phyloP scores from a whole-genome alignment of 2,113 vertebrate genomes.

The Lutjanus erythropterus region DNA sequence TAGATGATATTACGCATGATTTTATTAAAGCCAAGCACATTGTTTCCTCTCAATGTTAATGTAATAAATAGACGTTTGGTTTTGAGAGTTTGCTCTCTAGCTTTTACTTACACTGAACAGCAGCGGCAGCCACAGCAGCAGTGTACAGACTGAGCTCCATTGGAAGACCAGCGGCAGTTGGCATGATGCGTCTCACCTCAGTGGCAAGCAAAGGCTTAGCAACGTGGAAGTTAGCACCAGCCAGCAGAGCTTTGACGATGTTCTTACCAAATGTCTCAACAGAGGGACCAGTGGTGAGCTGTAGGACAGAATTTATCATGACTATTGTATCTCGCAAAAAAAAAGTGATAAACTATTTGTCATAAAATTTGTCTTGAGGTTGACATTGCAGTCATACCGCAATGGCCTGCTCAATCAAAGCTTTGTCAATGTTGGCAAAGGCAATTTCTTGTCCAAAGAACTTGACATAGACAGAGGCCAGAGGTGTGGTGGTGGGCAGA shows the following conservation, averaged over 20 bases:
- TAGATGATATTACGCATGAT: neutral
- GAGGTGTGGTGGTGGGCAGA: slow-evolving; percentile 72
- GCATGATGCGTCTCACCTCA: slow-evolving; percentile 83
- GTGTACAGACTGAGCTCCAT: slow-evolving; percentile 84
- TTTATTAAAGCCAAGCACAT: neutral
- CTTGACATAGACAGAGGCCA: slow-evolving; percentile 85
- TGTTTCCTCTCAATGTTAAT: neutral
- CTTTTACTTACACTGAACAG: slow-evolving; percentile 68
- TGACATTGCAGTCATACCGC: slow-evolving; percentile 77
- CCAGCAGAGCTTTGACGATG: slow-evolving; percentile 57
- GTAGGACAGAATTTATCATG: neutral
- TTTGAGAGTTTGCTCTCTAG: neutral
- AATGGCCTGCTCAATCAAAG: slow-evolving; percentile 74
- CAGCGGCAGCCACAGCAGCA: slow-evolving; percentile 78
- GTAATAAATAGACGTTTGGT: neutral
- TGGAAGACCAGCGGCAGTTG: slow-evolving; percentile 85
- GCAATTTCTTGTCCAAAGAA: slow-evolving; percentile 87
- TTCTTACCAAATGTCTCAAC: slow-evolving; percentile 42
- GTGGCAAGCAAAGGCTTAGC: slow-evolving; percentile 80
- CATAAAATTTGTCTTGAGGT: neutral
- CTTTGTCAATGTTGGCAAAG: slow-evolving; percentile 84
- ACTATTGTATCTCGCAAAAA: neutral
- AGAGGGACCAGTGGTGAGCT: slow-evolving; percentile 63
- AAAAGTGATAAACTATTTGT: neutral
- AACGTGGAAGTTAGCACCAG: slow-evolving; percentile 66